Conservation (phyloP, 2,888 invertebrate species). For the Drymonia ruficornis region DNA sequence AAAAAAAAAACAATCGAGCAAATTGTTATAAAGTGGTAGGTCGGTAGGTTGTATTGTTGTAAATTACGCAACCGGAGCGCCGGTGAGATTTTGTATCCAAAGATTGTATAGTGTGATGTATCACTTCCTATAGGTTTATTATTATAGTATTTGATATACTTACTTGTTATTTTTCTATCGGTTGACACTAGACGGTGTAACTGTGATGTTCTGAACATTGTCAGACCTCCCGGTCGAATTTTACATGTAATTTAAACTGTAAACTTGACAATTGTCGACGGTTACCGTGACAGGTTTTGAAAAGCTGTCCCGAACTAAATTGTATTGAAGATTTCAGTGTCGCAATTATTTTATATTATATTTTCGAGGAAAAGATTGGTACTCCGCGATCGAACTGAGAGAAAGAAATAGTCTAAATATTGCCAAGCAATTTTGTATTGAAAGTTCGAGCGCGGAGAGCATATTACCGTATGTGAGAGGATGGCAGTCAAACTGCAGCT, state of each 20-base stretch:
- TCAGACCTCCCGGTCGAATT: constrained; percentile 72
- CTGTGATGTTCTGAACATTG: constrained; percentile 57
- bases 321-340: constrained; percentile 39
- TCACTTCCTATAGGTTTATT: constrained; percentile 80
- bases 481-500: constrained; percentile 75
- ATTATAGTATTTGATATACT: constrained; percentile 75
- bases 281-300: constrained; percentile 21
- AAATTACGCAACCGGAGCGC: constrained; percentile 40
- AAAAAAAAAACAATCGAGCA: not conserved
- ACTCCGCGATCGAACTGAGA: constrained; percentile 38
- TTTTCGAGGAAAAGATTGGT: constrained; percentile 44
- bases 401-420: constrained; percentile 20
- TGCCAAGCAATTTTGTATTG: constrained; percentile 51
- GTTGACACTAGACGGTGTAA: constrained; percentile 66
- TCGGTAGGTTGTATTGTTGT: too few relatives aligned
- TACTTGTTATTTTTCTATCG: constrained; percentile 74
- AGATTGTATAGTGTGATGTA: constrained; percentile 81
- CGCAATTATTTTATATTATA: constrained; percentile 42
- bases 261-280: constrained; percentile 15
- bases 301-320: constrained; percentile 15
- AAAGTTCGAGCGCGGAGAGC: constrained; percentile 47
- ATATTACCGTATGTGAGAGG: constrained; percentile 52
- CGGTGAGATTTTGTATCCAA: constrained; percentile 78
- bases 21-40: not conserved
- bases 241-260: constrained; percentile 22